A percentile compares a stretch with the other conserved stretches of the same genome.
Evolutionary conservation across 2,797 vertebrate species (phyloP).

Genomic region (Scolopax bukidnonensis): DNA sequence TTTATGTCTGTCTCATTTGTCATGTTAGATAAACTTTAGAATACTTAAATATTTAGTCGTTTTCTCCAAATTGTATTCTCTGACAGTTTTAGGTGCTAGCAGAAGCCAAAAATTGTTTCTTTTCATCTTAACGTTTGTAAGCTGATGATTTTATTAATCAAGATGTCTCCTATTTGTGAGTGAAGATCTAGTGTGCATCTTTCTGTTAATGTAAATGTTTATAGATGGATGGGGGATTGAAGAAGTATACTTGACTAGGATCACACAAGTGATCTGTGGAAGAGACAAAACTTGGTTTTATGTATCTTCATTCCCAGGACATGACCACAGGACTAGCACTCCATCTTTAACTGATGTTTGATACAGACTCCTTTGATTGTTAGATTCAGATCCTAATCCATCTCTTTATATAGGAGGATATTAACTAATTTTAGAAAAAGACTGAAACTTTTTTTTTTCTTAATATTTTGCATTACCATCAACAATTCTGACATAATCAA

Average conservation of each 20-base stretch:
- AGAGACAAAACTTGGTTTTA: not conserved
- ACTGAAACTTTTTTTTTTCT: not conserved
- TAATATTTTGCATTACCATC: constrained; percentile 42
- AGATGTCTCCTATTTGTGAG: not conserved
- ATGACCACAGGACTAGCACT: not conserved
- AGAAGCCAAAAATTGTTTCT: not conserved
- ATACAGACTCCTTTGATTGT: not conserved
- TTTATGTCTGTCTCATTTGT: constrained; percentile 1
- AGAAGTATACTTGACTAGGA: not conserved
- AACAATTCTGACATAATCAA: constrained; percentile 41
- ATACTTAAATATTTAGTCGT: not conserved
- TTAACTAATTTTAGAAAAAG: constrained; percentile 31
- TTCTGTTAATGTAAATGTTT: not conserved
- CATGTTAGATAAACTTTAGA: not conserved
- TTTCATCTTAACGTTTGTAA: not conserved
- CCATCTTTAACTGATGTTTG: not conserved
- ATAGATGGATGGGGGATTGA: not conserved
- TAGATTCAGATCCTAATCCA: not conserved
- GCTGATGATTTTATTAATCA: not conserved
- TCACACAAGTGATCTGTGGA: not conserved
- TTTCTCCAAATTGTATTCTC: not conserved
- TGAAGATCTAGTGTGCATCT: not conserved
- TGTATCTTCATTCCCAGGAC: not conserved
- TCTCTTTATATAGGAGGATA: not conserved
- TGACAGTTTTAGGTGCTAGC: not conserved